phyloP scores from a whole-genome alignment of 2,797 vertebrate species.

The Thamnophis elegans region DNA sequence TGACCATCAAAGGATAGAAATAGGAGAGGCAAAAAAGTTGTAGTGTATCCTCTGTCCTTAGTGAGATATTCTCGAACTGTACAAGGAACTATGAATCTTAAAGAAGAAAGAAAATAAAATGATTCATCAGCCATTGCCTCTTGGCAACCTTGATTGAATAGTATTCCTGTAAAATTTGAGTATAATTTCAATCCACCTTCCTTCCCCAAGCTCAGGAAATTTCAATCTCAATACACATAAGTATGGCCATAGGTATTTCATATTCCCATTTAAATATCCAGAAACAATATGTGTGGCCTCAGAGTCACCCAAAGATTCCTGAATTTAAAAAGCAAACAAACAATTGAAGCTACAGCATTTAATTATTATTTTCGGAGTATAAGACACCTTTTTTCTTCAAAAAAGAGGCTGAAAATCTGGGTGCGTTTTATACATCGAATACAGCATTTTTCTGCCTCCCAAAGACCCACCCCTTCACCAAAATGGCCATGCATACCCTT shows the following conservation, averaged over 20 bases:
- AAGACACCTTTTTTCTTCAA: too few species aligned
- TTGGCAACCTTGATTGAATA: not conserved
- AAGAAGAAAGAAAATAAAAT: not conserved
- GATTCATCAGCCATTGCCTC: not conserved
- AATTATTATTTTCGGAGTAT: not conserved
- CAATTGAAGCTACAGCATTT: not conserved
- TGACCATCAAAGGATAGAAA: not conserved
- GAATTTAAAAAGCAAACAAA: not conserved
- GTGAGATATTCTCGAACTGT: not conserved
- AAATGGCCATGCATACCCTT: too few species aligned
- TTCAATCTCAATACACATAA: not conserved
- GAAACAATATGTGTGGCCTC: not conserved
- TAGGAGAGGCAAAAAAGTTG: not conserved
- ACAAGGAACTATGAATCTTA: not conserved
- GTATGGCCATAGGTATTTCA: not conserved
- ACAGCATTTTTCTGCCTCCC: too few species aligned
- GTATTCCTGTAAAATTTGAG: not conserved
- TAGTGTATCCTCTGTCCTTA: not conserved
- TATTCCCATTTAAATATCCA: not conserved
- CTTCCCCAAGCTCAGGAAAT: not conserved
- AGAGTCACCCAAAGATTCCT: not conserved
- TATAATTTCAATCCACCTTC: not conserved
- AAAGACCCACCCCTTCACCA: too few species aligned
- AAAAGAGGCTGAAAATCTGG: too few species aligned
- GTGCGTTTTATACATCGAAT: too few species aligned